Evolutionary conservation across 1,140 invertebrate species (phyloP).

Genomic region (Anoplolepis gracilipes): DNA sequence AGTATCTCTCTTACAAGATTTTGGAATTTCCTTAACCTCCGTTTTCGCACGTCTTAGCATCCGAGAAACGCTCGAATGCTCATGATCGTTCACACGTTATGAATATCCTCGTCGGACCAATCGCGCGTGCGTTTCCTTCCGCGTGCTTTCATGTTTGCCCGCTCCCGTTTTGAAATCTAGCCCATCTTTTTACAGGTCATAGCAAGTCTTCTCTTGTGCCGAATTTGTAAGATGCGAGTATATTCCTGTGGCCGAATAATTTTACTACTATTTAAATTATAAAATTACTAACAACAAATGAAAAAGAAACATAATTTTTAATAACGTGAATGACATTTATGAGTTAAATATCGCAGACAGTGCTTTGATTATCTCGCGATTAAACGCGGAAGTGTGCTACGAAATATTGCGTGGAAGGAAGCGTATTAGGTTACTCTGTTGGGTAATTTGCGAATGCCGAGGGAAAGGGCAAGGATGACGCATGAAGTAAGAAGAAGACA

Average conservation of each 20-base stretch:
- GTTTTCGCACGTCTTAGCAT: conserved; percentile 74
- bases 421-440: not conserved
- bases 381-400: not conserved
- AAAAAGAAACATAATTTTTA: not conserved
- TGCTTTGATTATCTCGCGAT: conserved; percentile 17
- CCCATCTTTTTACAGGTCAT: not conserved
- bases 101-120: conserved; percentile 76
- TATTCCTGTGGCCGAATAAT: not conserved
- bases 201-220: not conserved
- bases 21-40: conserved; percentile 63
- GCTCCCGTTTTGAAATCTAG: conserved; percentile 67
- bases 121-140: conserved; percentile 74
- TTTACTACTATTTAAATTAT: not conserved
- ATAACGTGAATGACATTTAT: not conserved
- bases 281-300: not conserved
- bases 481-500: conserved; percentile 47
- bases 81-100: conserved; percentile 76
- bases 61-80: conserved; percentile 73
- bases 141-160: conserved; percentile 72
- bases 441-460: conserved; percentile 37
- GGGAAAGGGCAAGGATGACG: conserved; percentile 1
- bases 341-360: not conserved
- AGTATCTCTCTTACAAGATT: conserved; percentile 42
- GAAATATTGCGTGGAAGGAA: conserved; percentile 10
- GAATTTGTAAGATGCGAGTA: not conserved